Evolutionary conservation across 1,140 invertebrate species (phyloP).

Genomic region (Lepidurus packardi): DNA sequence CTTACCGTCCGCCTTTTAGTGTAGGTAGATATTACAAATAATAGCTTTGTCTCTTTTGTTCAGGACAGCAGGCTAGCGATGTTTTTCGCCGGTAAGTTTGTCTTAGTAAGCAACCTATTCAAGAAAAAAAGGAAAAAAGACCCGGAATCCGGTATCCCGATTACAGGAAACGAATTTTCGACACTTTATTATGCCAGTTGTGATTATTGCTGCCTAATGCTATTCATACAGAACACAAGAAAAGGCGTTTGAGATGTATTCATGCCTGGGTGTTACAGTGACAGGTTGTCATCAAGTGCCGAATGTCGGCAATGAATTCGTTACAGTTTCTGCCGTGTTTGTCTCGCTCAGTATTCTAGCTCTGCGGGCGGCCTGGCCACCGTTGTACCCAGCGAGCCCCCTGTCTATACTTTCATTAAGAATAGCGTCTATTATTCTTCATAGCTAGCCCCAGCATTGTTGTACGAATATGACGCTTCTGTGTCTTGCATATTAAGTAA

Average conservation of each 20-base stretch:
- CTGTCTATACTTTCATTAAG: background rate
- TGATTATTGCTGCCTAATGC: background rate
- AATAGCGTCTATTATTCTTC: background rate
- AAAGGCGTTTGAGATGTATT: background rate
- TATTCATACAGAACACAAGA: background rate
- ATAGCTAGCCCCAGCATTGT: background rate
- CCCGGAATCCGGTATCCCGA: background rate
- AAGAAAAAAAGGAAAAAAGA: background rate
- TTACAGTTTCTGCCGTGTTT: constrained; percentile 6
- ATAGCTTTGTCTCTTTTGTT: background rate
- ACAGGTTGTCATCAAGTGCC: constrained; percentile 21
- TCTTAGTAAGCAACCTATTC: background rate
- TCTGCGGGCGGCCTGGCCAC: constrained; percentile 10
- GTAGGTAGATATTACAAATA: background rate
- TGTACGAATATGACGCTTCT: background rate
- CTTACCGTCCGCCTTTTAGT: background rate
- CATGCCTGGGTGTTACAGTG: background rate
- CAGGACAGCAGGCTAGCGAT: background rate
- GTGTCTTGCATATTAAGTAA: constrained; percentile 2
- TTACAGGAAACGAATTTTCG: constrained; percentile 3
- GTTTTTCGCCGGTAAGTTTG: background rate
- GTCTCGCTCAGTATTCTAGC: background rate
- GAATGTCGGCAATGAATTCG: constrained; percentile 14
- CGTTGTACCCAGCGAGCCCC: background rate
- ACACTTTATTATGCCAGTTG: background rate